Base-by-base conservation (phyloP, 1,140 invertebrate species). In the Chionoecetes opilio region DNA sequence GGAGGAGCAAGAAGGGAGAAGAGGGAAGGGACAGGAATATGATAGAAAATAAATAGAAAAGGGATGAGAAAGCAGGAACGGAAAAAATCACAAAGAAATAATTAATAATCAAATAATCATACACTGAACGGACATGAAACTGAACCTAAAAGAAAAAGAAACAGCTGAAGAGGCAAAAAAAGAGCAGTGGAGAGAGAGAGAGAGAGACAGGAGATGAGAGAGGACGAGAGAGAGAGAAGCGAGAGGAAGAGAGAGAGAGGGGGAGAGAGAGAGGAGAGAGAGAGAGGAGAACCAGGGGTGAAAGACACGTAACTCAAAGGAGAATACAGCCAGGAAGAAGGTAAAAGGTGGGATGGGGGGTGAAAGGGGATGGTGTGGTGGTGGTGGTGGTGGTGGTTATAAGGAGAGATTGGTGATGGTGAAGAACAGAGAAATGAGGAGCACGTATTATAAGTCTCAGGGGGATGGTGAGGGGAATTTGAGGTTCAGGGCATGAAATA, bases 161-260 rank as follows among this genome's bases (percentile, higher is more conserved):
- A 29, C n/a, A 85, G 21, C 11, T 53, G 32, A 32, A 88, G 34
- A 38, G 37, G 41, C 5, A n/a, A 6, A n/a, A 75, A n/a, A n/a
- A 21, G 21, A n/a, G n/a, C 5, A n/a, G 21, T 17, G n/a, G 11
- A 87, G 26, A 31, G 37, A 21, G 85, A 26, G 17, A 29, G 41
- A n/a, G 90, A 21, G 53, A 32, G n/a, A 34, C 34, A 32, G 38
- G n/a, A 37, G 14, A 26, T 14, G 38, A 11, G 89, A 38, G 35
- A 38, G 89, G 26, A 8, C 26, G 89, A n/a, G 89, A 53, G 89
- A 29, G 37, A 82, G 63, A 92, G 11, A 63, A 38, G 35, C 21
- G 86, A 38, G 86, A 88, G 86, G 21, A 26, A 41, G 35, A 75
- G 63, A 75, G 63, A 75, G 63, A 75, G 63, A 75, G 63, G n/a